Evolutionary conservation across 2,797 vertebrate species (phyloP), one percentile per base, ranked within the genome.

Genomic region (Esox lucius): DNA sequence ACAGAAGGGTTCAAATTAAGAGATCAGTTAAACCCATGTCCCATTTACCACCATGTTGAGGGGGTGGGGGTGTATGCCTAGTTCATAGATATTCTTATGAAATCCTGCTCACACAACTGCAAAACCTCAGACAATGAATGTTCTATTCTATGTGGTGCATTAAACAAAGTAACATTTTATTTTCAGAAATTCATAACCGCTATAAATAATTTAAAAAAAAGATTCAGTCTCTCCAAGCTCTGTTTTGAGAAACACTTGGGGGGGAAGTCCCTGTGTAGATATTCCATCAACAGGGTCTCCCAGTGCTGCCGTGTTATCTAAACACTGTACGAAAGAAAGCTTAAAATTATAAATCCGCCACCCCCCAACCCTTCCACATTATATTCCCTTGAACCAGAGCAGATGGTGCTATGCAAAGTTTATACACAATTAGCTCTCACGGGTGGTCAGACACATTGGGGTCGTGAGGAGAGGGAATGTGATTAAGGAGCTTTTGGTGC

Each of bases 401-500:
- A 70, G 22, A n/a, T n/a, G 26, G 64, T 12, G 39, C 9, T 2
- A 26, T 56, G 7, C 15, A 35, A 28, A 24, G 28, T 68, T 48
- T 49, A 24, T 17, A n/a, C 31, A 71, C 65, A 3, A 11, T 68
- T 77, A 13, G n/a, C 42, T 76, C 19, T 73, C 72, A 76, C n/a
- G 24, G 56, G 6, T 64, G 3, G 61, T 68, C 79, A 82, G 76
- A 78, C 68, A 78, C 64, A 77, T 74, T 73, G 72, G 9, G 80
- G 73, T 81, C 67, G 35, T 51, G 3, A 22, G 56, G 68, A 74
- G 46, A 67, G 49, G 79, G 77, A 72, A 56, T 73, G 46, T 80
- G 75, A 81, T 89, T 49, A 69, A 33, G 28, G 76, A 70, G 7
- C 76, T 80, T 76, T 83, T 62, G 15, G 39, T 80, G 75, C 76